phyloP scores from a whole-genome alignment of 1,140 invertebrate genomes.

The Gryllus bimaculatus region DNA sequence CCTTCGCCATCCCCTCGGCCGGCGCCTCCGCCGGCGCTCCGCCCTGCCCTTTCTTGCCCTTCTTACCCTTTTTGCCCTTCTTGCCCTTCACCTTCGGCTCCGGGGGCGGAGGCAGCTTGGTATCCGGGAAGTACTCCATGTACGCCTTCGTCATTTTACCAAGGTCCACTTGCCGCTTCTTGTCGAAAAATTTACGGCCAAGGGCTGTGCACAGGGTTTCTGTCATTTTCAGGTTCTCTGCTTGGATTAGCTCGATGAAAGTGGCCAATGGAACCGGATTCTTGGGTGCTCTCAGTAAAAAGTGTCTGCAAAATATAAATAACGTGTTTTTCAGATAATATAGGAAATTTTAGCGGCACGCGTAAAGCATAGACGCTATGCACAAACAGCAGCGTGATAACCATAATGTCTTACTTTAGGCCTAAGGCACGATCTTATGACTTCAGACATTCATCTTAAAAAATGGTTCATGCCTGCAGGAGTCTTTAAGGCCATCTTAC shows the following conservation, averaged over 20 bases:
- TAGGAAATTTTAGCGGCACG: too few species aligned
- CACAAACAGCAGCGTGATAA: too few species aligned
- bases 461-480: too few species aligned
- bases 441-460: too few species aligned
- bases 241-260: background rate
- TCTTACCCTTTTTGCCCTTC: background rate
- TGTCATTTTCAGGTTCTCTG: background rate
- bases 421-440: too few species aligned
- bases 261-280: background rate
- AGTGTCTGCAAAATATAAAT: background rate
- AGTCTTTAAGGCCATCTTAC: too few species aligned
- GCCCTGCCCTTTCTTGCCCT: background rate
- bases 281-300: background rate
- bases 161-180: background rate
- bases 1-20: too few species aligned
- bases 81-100: background rate
- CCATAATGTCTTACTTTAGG: too few species aligned
- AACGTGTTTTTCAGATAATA: too few species aligned
- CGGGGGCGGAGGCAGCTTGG: background rate
- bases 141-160: background rate
- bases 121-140: background rate
- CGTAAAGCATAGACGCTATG: too few species aligned
- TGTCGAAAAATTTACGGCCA: background rate
- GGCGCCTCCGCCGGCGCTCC: background rate
- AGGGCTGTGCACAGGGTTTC: background rate